Base-by-base conservation (phyloP, 2,797 vertebrate species). In the Euthynnus affinis region DNA sequence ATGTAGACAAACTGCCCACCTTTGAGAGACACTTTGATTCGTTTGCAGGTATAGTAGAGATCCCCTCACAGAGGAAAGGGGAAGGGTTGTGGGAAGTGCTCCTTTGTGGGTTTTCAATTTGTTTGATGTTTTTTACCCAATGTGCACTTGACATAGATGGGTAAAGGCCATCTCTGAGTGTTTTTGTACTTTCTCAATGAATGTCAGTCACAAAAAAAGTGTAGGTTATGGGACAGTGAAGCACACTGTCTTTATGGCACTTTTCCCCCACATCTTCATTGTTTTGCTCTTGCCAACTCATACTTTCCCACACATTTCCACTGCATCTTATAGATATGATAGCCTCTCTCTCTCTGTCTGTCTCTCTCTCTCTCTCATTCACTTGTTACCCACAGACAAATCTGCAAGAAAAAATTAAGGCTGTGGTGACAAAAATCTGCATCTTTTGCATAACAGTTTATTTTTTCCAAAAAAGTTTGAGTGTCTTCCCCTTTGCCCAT, bases 1-100 rank as follows among this genome's bases (percentile, higher is more conserved):
- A 96, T 96, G 84, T 96, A 97, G 96, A 94, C 95, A 98, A 96
- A 95, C 96, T 96, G 90, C 96, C 96, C 91, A 92, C 91, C 87
- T 97, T 97, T 97, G 97, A 96, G 94, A 96, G 96, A 94, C 95
- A 93, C 94, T 93, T 95, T 96, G 97, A 97, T 90, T 95, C 87
- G 53, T 95, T 95, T 76, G 94, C 96, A 97, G 97, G 97, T 97
- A 97, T 65, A 93, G 94, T 96, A 95, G 76, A 83, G 68, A 78
- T 59, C 62, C 74, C 70, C 67, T 79, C 81, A 48, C 8, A 58
- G 67, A 75, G 77, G 23, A 14, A 2, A 3, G 67, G 68, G 70
- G 52, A 13, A 0, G 49, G 78, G 42, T 17, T 64, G 29, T 64
- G 12, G 49, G 46, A 56, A 22, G 32, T 71, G 44, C 40, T 76